Conservation (phyloP, 2,888 invertebrate genomes). For the Pecten maximus region DNA sequence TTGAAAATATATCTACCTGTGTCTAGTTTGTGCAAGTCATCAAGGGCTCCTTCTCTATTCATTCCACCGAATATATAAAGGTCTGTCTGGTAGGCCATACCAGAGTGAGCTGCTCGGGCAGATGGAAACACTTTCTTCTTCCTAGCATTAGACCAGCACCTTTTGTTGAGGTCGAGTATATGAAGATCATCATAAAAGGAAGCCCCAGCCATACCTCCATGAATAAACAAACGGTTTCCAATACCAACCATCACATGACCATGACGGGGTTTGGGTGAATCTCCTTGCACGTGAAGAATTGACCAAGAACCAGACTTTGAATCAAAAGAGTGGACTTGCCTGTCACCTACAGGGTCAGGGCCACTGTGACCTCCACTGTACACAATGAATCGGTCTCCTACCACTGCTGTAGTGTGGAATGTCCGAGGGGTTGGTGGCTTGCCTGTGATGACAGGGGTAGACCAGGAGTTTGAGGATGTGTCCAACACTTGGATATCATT, state of each 20-base stretch:
- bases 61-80: constrained; percentile 82
- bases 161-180: constrained; percentile 77
- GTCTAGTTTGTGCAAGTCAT: constrained; percentile 79
- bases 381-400: constrained; percentile 77
- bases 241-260: constrained; percentile 80
- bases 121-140: constrained; percentile 74
- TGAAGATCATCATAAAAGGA: constrained; percentile 81
- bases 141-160: constrained; percentile 76
- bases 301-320: constrained; percentile 73
- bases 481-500: constrained; percentile 80
- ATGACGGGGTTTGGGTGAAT: constrained; percentile 80
- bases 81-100: constrained; percentile 68
- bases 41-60: constrained; percentile 79
- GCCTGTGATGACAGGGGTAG: constrained; percentile 66
- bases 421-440: constrained; percentile 78
- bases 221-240: constrained; percentile 77
- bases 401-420: constrained; percentile 75
- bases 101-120: constrained; percentile 80
- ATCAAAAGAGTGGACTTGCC: constrained; percentile 79
- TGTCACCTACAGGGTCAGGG: constrained; percentile 79
- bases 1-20: constrained; percentile 70
- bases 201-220: constrained; percentile 81
- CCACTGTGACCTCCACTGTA: constrained; percentile 81
- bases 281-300: constrained; percentile 73
- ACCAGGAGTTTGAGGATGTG: constrained; percentile 72